Percentiles rank a stretch among this genome's conserved stretches.
Evolutionary conservation across 1,140 invertebrate species (phyloP).

Genomic region (Drosophila navojoa): DNA sequence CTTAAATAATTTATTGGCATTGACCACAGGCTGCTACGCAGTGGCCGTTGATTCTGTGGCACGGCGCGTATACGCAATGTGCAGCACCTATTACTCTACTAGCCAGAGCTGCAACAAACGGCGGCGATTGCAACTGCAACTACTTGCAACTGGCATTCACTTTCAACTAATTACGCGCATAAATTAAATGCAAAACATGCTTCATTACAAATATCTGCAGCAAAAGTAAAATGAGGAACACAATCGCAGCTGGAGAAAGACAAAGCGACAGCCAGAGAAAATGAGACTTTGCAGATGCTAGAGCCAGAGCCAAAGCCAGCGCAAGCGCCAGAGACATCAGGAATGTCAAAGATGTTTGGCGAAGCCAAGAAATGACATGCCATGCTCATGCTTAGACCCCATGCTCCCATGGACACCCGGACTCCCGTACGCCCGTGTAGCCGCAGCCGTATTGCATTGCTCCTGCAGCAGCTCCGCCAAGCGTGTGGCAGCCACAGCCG

Average conservation of each 20-base stretch:
- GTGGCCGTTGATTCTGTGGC: conserved; percentile 21
- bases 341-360: conserved; percentile 76
- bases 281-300: conserved; percentile 39
- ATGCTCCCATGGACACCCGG: conserved; percentile 20
- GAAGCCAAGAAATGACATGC: conserved; percentile 77
- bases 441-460: conserved; percentile 13
- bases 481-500: conserved; percentile 43
- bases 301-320: conserved; percentile 30
- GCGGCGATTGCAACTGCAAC: neutral
- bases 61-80: conserved; percentile 66
- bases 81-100: neutral
- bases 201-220: conserved; percentile 60
- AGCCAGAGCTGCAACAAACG: neutral
- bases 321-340: conserved; percentile 53
- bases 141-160: conserved; percentile 37
- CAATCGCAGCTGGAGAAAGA: conserved; percentile 57
- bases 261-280: conserved; percentile 43
- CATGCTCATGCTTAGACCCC: conserved; percentile 59
- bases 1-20: conserved; percentile 50
- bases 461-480: conserved; percentile 23
- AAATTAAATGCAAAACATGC: conserved; percentile 58
- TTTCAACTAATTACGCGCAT: conserved; percentile 58
- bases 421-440: conserved; percentile 6
- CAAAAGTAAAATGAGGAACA: conserved; percentile 79
- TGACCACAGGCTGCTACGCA: conserved; percentile 26